Conservation (phyloP, 2,888 invertebrate genomes). For the Fragum fragum region DNA sequence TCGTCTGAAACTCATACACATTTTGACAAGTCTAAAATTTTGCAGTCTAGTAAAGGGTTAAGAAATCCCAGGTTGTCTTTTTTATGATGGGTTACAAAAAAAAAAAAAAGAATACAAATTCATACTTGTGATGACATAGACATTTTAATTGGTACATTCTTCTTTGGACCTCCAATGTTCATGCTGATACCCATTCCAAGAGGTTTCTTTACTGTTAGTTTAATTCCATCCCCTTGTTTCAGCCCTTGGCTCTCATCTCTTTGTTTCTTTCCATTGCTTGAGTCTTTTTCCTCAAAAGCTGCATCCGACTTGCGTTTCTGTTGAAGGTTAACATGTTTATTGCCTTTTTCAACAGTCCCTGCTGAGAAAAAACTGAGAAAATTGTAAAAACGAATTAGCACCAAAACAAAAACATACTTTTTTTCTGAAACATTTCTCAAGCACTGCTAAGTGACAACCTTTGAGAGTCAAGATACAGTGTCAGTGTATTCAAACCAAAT, state of each 20-base stretch:
- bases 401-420: neutral
- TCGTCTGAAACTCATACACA: too few relatives aligned
- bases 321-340: slow-evolving; percentile 59
- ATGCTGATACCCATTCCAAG: slow-evolving; percentile 44
- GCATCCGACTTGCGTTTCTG: slow-evolving; percentile 70
- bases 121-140: slow-evolving; percentile 65
- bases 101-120: too few relatives aligned
- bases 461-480: too few relatives aligned
- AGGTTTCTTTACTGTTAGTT: slow-evolving; percentile 32
- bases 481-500: too few relatives aligned
- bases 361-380: slow-evolving; percentile 70
- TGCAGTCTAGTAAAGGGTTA: too few relatives aligned
- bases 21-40: too few relatives aligned
- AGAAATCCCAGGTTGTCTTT: too few relatives aligned
- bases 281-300: slow-evolving; percentile 47
- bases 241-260: neutral
- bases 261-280: neutral
- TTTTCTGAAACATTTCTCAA: too few relatives aligned
- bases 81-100: too few relatives aligned
- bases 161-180: slow-evolving; percentile 21
- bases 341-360: slow-evolving; percentile 41
- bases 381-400: slow-evolving; percentile 50
- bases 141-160: slow-evolving; percentile 67
- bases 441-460: too few relatives aligned
- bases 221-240: neutral